Base-by-base conservation (phyloP, 2,113 vertebrate species). In the Megaceryle torquata region DNA sequence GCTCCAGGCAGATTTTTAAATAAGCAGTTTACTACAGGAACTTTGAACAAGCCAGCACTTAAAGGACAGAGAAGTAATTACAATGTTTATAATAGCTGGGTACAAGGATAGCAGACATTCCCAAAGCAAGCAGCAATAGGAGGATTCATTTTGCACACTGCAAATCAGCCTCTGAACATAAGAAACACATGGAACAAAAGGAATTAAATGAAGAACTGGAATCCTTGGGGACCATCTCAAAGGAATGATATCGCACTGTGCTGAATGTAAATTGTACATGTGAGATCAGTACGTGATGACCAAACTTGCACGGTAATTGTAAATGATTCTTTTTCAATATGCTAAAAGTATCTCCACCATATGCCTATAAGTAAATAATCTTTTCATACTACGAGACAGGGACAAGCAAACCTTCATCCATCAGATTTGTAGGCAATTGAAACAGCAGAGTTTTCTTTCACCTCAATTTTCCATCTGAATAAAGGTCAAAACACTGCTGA, bases 21-120 rank as follows among this genome's bases (percentile, higher is more conserved):
- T 79, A 88, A 88, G 13, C 43, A n/a, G 6, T 96, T 97, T 91
- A 94, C 81, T 91, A 69, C n/a, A 65, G 67, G 81, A 97, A 92
- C 67, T 77, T 96, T 82, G 93, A 95, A 96, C 85, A 79, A 97
- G 81, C 25, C 56, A 63, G 75, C 88, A 89, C 88, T 93, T 97
- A 89, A 74, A 97, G 85, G 87, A 95, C 70, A 89, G 81, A 95
- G 67, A 78, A 93, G 86, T 89, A 96, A 97, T 97, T 96, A 86
- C 54, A 76, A 81, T 80, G 83, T 89, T 93, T 96, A 51, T 89
- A 95, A 93, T 78, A 91, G 46, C 65, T 83, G 54, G 31, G 54
- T 88, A 59, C 33, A 68, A 86, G 48, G 67, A 68, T 37, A 84
- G 54, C 72, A 88, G 89, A 13, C 72, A 89, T 77, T 92, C 94